A percentile compares a stretch with the other conserved stretches of the same genome.
These are phyloP conservation scores for Saturnia pavonia DNA, from an alignment of 2,888 invertebrate genomes.

Conservation along the genomic window DNA sequence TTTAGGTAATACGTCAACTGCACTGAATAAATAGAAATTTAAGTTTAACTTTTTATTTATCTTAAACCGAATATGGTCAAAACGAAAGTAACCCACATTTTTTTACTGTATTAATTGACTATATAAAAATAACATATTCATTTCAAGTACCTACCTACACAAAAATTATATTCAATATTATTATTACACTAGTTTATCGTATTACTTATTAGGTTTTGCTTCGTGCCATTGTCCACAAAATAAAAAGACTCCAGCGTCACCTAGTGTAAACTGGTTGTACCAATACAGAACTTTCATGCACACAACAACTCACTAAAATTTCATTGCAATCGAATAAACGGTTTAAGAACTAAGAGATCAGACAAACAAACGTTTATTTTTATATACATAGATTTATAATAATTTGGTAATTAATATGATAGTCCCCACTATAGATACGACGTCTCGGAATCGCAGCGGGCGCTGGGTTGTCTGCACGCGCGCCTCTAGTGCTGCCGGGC, in stretches of 20 bases:
- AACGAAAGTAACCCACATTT: neutral
- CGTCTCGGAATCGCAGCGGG: slow-evolving; percentile 39
- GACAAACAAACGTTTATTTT: too few relatives aligned
- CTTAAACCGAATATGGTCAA: neutral
- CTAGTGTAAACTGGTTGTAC: too few relatives aligned
- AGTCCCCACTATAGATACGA: slow-evolving; percentile 53
- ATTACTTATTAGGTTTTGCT: neutral
- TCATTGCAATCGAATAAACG: too few relatives aligned
- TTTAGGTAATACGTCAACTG: neutral
- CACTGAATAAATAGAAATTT: neutral
- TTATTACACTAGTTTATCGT: neutral
- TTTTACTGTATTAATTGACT: neutral
- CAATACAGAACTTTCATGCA: too few relatives aligned
- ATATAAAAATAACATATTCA: neutral
- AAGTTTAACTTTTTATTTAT: neutral
- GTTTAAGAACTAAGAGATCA: too few relatives aligned
- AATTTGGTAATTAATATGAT: slow-evolving; percentile 21
- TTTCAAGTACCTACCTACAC: neutral
- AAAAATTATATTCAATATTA: neutral
- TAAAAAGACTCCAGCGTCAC: too few relatives aligned
- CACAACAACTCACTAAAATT: too few relatives aligned
- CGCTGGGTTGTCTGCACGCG: slow-evolving; percentile 46
- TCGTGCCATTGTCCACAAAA: too few relatives aligned
- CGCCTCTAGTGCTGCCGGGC: slow-evolving; percentile 67
- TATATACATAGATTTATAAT: neutral